Conservation (phyloP, 2,888 invertebrate genomes). For the Cremastinae sp. region DNA sequence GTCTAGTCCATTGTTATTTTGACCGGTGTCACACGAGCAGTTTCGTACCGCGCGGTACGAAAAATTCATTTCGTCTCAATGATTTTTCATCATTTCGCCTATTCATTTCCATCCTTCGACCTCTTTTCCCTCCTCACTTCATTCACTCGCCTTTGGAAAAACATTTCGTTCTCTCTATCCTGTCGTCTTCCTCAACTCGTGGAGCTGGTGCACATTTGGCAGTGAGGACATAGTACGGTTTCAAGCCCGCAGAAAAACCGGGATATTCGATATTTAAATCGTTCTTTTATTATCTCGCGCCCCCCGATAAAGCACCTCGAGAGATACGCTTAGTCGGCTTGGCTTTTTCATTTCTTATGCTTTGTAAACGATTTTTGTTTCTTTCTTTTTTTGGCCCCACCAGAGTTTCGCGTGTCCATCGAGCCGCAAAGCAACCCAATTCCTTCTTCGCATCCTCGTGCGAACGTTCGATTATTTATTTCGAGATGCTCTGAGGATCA, state of each 20-base stretch:
- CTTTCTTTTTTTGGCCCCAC: conserved; percentile 74
- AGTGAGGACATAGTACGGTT: conserved; percentile 76
- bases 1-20: conserved; percentile 68
- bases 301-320: conserved; percentile 19
- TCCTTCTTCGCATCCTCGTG: conserved; percentile 27
- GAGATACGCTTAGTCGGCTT: conserved; percentile 43
- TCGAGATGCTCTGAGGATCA: conserved; percentile 67
- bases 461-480: conserved; percentile 43
- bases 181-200: conserved; percentile 50
- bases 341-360: conserved; percentile 58
- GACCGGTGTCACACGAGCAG: conserved; percentile 63
- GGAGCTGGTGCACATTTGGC: conserved; percentile 76
- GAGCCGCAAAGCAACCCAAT: conserved; percentile 67
- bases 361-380: conserved; percentile 63
- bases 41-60: conserved; percentile 66
- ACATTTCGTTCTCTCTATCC: conserved; percentile 32
- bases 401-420: conserved; percentile 72
- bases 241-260: conserved; percentile 63
- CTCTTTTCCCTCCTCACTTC: conserved; percentile 27
- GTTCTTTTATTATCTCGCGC: conserved; percentile 40
- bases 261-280: conserved; percentile 61
- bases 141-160: conserved; percentile 18
- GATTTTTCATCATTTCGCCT: no score
- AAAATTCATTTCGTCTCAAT: no score
- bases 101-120: conserved; percentile 49